A percentile compares a stretch with the other conserved stretches of the same genome.
Conservation (phyloP, 2,888 invertebrate genomes). For the Julus scandinavius region DNA sequence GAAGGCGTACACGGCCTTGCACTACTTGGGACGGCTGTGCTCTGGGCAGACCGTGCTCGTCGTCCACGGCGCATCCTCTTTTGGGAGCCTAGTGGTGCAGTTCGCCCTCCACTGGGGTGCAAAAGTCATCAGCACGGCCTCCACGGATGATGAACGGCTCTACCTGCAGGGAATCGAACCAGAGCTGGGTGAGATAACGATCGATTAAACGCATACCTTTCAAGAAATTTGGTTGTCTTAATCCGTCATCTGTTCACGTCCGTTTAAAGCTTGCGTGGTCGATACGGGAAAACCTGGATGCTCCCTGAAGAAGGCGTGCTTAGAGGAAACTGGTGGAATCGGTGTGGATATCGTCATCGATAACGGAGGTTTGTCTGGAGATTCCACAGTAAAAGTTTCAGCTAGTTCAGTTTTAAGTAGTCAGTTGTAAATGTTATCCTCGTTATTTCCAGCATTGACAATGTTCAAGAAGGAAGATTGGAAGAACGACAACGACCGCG, state of each 20-base stretch:
- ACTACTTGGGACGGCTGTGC: conserved; percentile 66
- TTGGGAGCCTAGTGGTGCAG: conserved; percentile 67
- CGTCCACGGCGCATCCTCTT: conserved; percentile 67
- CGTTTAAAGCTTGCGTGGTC: conserved; percentile 64
- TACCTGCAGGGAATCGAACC: conserved; percentile 65
- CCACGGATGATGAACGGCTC: conserved; percentile 65
- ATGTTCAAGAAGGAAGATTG: conserved; percentile 64
- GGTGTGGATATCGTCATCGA: conserved; percentile 69
- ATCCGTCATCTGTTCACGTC: too few relatives aligned
- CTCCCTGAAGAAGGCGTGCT: conserved; percentile 63
- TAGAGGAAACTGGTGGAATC: conserved; percentile 68
- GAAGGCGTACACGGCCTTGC: conserved; percentile 67
- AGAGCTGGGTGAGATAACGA: conserved; percentile 61
- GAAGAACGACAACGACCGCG: conserved; percentile 60
- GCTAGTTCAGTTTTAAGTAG: too few relatives aligned
- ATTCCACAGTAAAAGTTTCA: too few relatives aligned
- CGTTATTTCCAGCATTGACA: conserved; percentile 58
- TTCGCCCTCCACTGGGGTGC: conserved; percentile 68
- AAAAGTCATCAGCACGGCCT: conserved; percentile 66
- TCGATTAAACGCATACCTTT: too few relatives aligned
- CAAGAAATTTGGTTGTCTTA: too few relatives aligned
- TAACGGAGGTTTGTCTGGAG: conserved; percentile 63
- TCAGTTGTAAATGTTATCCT: neutral
- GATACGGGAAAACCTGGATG: conserved; percentile 64
- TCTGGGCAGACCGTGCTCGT: conserved; percentile 67